These are phyloP conservation scores for Sylvilagus floridanus DNA, from an alignment of 2,797 vertebrate species.

Conservation along the genomic window DNA sequence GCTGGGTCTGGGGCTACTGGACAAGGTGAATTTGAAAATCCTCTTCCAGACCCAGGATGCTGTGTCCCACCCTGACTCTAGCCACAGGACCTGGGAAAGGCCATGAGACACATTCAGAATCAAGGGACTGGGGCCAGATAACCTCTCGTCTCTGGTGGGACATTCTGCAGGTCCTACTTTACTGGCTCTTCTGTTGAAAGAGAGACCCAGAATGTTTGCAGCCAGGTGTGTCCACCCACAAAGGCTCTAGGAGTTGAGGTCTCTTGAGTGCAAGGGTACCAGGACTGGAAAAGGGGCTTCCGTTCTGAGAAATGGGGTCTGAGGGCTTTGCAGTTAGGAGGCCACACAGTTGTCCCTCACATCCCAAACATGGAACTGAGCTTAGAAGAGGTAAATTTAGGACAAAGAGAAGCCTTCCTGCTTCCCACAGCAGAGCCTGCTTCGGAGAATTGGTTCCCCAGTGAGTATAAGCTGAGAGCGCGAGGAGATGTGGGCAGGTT, in stretches of 20 bases:
- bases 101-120: background rate
- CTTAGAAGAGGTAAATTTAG: conserved; percentile 73
- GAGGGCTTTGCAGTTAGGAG: background rate
- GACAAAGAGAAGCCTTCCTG: conserved; percentile 76
- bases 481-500: conserved; percentile 72
- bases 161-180: background rate
- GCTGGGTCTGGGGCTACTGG: background rate
- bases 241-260: background rate
- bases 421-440: conserved; percentile 77
- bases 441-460: conserved; percentile 73
- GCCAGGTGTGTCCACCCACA: background rate
- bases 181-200: conserved; percentile 35
- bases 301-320: background rate
- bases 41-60: background rate
- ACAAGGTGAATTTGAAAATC: conserved; percentile 39
- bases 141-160: background rate
- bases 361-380: conserved; percentile 3
- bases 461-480: conserved; percentile 70
- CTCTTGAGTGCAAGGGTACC: background rate
- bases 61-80: background rate
- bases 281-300: background rate
- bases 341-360: background rate
- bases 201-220: conserved; percentile 10
- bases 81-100: background rate
- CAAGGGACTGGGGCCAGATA: background rate